Base-by-base conservation (phyloP, 2,888 invertebrate genomes). In the Athetis lepigone region DNA sequence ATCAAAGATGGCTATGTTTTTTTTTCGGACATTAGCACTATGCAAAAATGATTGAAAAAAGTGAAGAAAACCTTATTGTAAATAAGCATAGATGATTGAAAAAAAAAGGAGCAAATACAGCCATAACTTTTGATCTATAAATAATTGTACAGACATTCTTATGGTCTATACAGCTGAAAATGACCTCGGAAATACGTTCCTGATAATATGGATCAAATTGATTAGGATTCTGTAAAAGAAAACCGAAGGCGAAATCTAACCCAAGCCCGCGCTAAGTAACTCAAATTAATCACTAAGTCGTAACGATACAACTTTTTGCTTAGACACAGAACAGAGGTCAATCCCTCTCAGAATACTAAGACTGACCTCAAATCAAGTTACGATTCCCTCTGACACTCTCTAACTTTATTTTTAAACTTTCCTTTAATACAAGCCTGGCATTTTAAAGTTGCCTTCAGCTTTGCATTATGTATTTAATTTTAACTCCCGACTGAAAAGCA, bases 401-500 rank as follows among this genome's bases (percentile, higher is more conserved):
- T 56, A 54, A 40, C 49, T 66, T 55, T 54, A 58, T 65, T 75
- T 70, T 54, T 36, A 45, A 54, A 64, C 51, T 58, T 56, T 63
- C 19, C 33, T 50, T 36, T 45, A 46, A 40, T 39, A 43, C 49
- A 11, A 36, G 59, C 33, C 68, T 46, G 25, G 69, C 33, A 68
- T 74, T 75, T 69, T 69, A 54, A 70, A 75, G 50, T 70, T 18
- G 42, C 56, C 9, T 23, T 18, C 21, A 21, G 49, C 11, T 68
- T 33, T 60, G 43, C 50, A 74, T 73, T 74, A 68, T 60, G 40
- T 74, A 67, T 70, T 62, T 23, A 25, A 54, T 23, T 66, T 40
- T 27, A 59, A 37, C 50, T 8, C 29, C 36, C 37, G 21, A 55
- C 55, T 16, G 7, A 13, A 18, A 16, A 45, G 33, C 33, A 8